These are phyloP conservation scores for Echinops telfairi DNA, from an alignment of 2,113 vertebrate genomes.

Conservation along the genomic window DNA sequence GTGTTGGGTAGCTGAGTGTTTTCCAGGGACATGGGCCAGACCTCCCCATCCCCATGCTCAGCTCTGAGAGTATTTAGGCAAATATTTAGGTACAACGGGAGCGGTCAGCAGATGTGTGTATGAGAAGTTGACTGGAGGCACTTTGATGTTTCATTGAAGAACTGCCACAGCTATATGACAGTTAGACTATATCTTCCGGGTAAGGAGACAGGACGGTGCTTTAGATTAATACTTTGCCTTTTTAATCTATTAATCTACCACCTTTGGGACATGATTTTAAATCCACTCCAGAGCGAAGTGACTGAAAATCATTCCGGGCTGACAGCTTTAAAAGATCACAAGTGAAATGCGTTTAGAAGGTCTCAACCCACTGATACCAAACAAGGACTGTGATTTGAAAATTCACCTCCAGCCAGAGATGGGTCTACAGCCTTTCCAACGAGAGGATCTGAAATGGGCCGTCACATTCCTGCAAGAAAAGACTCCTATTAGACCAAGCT, in stretches of 20 bases:
- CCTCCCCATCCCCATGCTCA: neutral
- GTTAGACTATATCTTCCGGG: constrained; percentile 72
- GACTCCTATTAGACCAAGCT: neutral
- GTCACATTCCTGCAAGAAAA: neutral
- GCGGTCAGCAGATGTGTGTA: neutral
- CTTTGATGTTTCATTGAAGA: constrained; percentile 70
- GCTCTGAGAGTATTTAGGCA: neutral
- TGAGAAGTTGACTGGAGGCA: constrained; percentile 51
- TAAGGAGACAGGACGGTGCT: constrained; percentile 77
- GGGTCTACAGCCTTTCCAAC: neutral
- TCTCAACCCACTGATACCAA: constrained; percentile 69
- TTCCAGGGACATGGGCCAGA: neutral
- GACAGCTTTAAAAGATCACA: constrained; percentile 86
- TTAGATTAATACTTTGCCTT: constrained; percentile 85
- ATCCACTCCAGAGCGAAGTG: constrained; percentile 83
- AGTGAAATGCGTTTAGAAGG: constrained; percentile 79
- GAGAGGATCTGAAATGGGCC: neutral
- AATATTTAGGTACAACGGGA: neutral
- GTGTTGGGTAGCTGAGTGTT: no score
- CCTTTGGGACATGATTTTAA: constrained; percentile 85
- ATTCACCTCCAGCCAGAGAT: neutral
- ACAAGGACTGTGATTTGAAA: constrained; percentile 59
- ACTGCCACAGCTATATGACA: constrained; percentile 78
- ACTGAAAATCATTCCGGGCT: constrained; percentile 87
- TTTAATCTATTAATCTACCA: constrained; percentile 86